Evolutionary conservation across 2,113 vertebrate genomes (phyloP).

Genomic region (Rhabdomys dilectus): DNA sequence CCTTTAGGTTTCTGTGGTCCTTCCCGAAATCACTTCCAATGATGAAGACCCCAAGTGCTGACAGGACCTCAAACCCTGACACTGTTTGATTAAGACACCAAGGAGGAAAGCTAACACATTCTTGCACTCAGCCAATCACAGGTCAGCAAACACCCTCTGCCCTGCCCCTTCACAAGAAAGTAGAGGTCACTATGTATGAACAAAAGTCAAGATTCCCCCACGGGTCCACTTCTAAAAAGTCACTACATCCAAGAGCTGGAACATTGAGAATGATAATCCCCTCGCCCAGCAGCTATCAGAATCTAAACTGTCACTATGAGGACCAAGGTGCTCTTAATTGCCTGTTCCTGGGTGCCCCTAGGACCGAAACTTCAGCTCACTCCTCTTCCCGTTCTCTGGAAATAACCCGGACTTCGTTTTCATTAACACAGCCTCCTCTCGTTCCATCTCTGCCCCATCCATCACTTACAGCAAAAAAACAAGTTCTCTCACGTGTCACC

Average conservation of each 20-base stretch:
- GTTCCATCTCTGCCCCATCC: not conserved
- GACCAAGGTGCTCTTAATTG: not conserved
- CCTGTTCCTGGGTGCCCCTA: not conserved
- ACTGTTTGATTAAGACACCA: constrained; percentile 78
- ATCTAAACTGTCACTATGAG: not conserved
- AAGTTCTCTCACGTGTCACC: constrained; percentile 32
- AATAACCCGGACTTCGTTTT: not conserved
- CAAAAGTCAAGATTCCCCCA: not conserved
- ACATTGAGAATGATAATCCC: not conserved
- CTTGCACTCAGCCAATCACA: constrained; percentile 70
- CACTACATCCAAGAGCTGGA: not conserved
- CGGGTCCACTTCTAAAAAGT: not conserved
- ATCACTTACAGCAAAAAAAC: not conserved
- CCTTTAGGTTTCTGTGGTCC: not conserved
- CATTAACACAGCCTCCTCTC: not conserved
- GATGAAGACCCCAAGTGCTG: constrained; percentile 59
- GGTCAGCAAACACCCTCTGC: constrained; percentile 36
- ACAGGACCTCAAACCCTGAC: constrained; percentile 64
- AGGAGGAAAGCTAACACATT: constrained; percentile 72
- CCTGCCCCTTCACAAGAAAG: constrained; percentile 5
- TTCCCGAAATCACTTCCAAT: constrained; percentile 30
- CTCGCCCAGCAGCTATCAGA: not conserved
- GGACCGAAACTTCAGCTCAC: not conserved
- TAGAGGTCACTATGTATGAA: not conserved
- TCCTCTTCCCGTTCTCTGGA: not conserved